Conservation (phyloP, 2,797 vertebrate species). For the Urocyon cinereoargenteus region DNA sequence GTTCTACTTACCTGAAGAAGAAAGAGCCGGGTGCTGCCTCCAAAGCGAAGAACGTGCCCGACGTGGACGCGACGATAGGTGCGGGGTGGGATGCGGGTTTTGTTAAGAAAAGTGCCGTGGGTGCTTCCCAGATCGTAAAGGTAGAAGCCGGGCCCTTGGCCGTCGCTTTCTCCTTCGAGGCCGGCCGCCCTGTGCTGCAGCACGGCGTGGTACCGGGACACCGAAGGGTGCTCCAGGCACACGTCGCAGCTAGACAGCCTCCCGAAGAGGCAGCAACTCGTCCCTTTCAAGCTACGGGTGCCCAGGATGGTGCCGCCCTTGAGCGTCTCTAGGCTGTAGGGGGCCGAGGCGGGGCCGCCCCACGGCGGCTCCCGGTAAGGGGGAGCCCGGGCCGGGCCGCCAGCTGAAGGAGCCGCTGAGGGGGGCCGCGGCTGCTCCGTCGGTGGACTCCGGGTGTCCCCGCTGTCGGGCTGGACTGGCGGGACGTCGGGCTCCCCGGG, state of each 20-base stretch:
- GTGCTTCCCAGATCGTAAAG: conserved; percentile 96
- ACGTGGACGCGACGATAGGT: conserved; percentile 95
- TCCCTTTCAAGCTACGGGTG: conserved; percentile 88
- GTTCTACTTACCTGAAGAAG: conserved; percentile 92
- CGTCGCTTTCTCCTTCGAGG: conserved; percentile 14
- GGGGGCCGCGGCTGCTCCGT: background rate
- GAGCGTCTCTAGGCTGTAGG: conserved; percentile 94
- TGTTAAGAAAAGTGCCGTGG: conserved; percentile 97
- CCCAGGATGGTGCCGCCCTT: conserved; percentile 94
- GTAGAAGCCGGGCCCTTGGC: conserved; percentile 92
- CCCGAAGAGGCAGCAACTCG: conserved; percentile 93
- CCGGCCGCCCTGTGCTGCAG: conserved; percentile 92
- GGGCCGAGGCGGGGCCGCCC: conserved; percentile 86
- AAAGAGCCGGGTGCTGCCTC: conserved; percentile 96
- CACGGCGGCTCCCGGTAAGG: conserved; percentile 91
- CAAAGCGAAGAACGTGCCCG: conserved; percentile 98
- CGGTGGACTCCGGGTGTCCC: background rate
- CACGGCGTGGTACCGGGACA: conserved; percentile 97
- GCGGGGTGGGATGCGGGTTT: conserved; percentile 93
- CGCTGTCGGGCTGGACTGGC: background rate
- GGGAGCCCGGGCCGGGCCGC: background rate
- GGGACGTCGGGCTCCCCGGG: background rate
- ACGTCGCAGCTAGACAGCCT: conserved; percentile 94
- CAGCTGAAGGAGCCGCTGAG: background rate
- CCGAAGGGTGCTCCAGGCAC: conserved; percentile 95